Conservation (phyloP, 2,797 vertebrate genomes). For the Vultur gryphus region DNA sequence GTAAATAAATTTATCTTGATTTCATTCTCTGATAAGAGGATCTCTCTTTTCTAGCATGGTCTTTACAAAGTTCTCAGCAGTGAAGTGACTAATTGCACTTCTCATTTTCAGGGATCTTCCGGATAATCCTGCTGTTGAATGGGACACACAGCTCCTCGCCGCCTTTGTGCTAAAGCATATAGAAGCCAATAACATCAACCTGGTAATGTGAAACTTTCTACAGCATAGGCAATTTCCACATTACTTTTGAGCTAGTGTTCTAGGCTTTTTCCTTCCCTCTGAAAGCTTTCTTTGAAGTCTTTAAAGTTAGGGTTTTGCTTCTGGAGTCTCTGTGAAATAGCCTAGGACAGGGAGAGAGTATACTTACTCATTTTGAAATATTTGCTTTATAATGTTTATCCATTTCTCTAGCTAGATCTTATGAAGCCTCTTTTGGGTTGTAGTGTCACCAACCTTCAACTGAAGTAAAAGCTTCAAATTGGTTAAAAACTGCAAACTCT, state of each 20-base stretch:
- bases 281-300: background rate
- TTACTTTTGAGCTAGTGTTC: background rate
- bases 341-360: background rate
- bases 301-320: background rate
- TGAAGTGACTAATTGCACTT: background rate
- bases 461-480: background rate
- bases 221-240: background rate
- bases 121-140: constrained; percentile 85
- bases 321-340: background rate
- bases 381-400: background rate
- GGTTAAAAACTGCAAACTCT: background rate
- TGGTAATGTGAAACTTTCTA: constrained; percentile 75
- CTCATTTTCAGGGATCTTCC: constrained; percentile 83
- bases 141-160: constrained; percentile 81
- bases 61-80: background rate
- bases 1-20: background rate
- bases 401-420: background rate
- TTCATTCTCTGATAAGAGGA: background rate
- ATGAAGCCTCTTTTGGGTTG: background rate
- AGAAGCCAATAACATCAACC: constrained; percentile 74
- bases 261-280: background rate
- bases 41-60: background rate
- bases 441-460: background rate
- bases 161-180: constrained; percentile 79
- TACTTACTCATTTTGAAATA: background rate